A percentile compares a stretch with the other conserved stretches of the same genome.
These are phyloP conservation scores for Gymnorhina tibicen DNA, from an alignment of 2,113 vertebrate genomes.

Conservation along the genomic window DNA sequence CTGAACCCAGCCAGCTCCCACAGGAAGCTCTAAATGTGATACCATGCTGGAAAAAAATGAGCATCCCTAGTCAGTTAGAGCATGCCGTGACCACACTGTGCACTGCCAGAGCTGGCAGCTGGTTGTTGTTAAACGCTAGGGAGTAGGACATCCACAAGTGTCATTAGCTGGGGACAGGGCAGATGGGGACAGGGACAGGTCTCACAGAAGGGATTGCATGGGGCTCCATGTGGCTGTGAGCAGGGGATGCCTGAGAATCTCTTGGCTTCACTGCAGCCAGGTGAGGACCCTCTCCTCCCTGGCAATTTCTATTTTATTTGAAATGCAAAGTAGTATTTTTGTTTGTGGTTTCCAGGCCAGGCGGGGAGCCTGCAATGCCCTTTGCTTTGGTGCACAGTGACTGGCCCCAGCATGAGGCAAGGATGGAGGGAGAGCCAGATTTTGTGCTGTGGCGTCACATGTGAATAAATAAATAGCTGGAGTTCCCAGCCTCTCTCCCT, in stretches of 20 bases:
- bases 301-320: neutral
- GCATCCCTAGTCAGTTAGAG: neutral
- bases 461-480: constrained; percentile 15
- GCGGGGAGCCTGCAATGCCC: neutral
- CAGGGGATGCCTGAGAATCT: neutral
- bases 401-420: neutral
- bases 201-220: accelerated
- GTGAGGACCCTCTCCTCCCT: neutral
- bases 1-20: neutral
- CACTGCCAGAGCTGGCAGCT: neutral
- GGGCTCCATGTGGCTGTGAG: neutral
- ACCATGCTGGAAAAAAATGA: neutral
- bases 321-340: neutral
- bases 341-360: neutral
- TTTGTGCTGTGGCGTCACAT: neutral
- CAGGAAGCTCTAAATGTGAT: neutral
- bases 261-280: neutral
- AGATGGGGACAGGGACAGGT: neutral
- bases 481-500: neutral
- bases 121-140: neutral
- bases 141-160: neutral
- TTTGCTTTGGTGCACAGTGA: neutral
- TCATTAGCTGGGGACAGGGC: neutral
- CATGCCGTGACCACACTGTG: accelerated
- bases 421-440: neutral